Percentiles rank a stretch among this genome's conserved stretches.
Conservation (phyloP, 2,888 invertebrate genomes). For the Pterostichus madidus region DNA sequence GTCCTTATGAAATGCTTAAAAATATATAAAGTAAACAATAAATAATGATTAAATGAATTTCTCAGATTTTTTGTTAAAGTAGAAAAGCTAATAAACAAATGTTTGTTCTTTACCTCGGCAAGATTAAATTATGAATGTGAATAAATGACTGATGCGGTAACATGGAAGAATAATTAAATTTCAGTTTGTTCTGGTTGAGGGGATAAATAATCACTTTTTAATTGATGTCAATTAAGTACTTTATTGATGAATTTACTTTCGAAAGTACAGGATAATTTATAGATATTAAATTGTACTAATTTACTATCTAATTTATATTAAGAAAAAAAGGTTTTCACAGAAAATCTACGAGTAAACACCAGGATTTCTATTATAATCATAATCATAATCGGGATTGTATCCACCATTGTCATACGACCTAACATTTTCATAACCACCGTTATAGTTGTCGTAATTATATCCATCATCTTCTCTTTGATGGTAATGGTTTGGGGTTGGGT, state of each 20-base stretch:
- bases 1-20: too few species aligned
- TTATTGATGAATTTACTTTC: conserved; percentile 15
- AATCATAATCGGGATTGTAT: conserved; percentile 24
- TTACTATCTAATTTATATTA: too few species aligned
- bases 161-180: too few species aligned
- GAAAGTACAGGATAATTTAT: conserved; percentile 21
- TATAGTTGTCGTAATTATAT: conserved; percentile 27
- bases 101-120: too few species aligned
- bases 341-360: conserved; percentile 28
- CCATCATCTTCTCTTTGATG: conserved; percentile 31
- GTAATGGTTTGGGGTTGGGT: conserved; percentile 14
- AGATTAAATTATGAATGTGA: too few species aligned
- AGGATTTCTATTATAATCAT: conserved; percentile 18
- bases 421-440: background rate
- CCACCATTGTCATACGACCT: background rate
- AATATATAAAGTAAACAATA: too few species aligned
- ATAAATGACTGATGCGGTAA: too few species aligned
- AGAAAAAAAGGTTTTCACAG: conserved; percentile 29
- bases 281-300: conserved; percentile 14
- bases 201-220: conserved; percentile 36
- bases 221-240: conserved; percentile 32
- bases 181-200: background rate
- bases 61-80: too few species aligned
- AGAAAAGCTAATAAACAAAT: too few species aligned
- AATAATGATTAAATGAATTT: too few species aligned